Evolutionary conservation across 2,888 invertebrate species (phyloP), one percentile per base, ranked within the genome.

Genomic region (Vesta saturnalis): DNA sequence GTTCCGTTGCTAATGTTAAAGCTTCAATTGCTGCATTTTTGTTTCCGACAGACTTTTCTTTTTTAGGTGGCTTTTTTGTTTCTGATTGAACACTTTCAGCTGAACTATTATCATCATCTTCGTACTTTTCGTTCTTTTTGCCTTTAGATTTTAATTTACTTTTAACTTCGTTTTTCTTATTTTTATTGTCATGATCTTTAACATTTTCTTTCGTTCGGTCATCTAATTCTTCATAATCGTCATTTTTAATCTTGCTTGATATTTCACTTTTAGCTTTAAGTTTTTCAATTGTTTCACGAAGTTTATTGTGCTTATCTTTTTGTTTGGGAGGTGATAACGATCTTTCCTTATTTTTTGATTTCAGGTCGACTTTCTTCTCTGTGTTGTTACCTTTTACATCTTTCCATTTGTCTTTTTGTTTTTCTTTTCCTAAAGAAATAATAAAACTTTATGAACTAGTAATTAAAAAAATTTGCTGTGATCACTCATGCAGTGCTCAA

Each of bases 1-100:
- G 91, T 77, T 91, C 92, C 0, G 92, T 91, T 8, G 91, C 91
- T 70, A 91, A 85, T 77, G 90, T 90, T 16, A 92, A 82, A 1
- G 91, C 92, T 79, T 91, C 91, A 75, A 90, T 86, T 57, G 85
- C 86, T n/a, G 80, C 80, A 57, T 74, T 78, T 59, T 78, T 74
- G 75, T 84, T 85, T 35, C 77, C 79, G 72, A n/a, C n/a, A 52
- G 60, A 69, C 67, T 72, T 74, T 54, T 70, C 63, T 22, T 75
- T 74, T 71, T 79, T 72, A 18, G 15, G 60, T 43, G 59, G 60
- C 46, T 66, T 74, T 60, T 77, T 79, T 54, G 74, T 75, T 16
- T 79, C 77, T 10, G 77, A 78, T 52, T 77, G 74, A 15, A 72
- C 57, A 66, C 80, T 80, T 56, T 81, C 81, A 62, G 76, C 75